Conservation (phyloP, 1,140 invertebrate genomes). For the Diachasmimorpha longicaudata region DNA sequence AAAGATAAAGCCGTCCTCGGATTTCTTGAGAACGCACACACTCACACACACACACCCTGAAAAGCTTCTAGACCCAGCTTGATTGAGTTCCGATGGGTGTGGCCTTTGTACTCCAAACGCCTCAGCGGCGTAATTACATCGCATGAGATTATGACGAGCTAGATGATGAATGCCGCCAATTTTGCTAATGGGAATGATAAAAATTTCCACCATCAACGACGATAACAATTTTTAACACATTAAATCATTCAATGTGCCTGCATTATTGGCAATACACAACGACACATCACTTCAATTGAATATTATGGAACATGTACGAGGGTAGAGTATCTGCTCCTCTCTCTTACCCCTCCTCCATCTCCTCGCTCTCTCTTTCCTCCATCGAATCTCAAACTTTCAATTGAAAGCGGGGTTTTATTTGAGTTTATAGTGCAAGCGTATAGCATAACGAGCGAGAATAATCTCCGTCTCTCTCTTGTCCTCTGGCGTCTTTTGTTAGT, state of each 20-base stretch:
- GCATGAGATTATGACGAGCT: slow-evolving; percentile 14
- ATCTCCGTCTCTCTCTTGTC: slow-evolving; percentile 17
- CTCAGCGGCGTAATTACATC: slow-evolving; percentile 30
- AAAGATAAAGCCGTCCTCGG: slow-evolving; percentile 30
- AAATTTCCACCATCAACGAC: background rate
- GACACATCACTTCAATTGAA: background rate
- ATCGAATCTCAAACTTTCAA: slow-evolving; percentile 45
- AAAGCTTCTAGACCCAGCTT: slow-evolving; percentile 24
- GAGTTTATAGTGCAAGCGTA: background rate
- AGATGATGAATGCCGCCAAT: background rate
- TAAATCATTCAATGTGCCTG: too few relatives aligned
- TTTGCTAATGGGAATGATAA: background rate
- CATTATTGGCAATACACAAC: background rate
- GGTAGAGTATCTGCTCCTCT: background rate
- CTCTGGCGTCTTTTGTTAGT: slow-evolving; percentile 56
- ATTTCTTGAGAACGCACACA: background rate
- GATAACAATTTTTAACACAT: too few relatives aligned
- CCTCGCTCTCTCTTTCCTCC: slow-evolving; percentile 53
- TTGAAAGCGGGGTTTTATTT: slow-evolving; percentile 10
- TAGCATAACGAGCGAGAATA: slow-evolving; percentile 26
- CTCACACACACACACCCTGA: slow-evolving; percentile 2
- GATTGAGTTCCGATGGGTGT: slow-evolving; percentile 39
- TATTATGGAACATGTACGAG: background rate
- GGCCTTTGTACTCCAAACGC: slow-evolving; percentile 32
- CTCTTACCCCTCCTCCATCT: too few relatives aligned